These are phyloP conservation scores for Selene dorsalis DNA, from an alignment of 2,797 vertebrate species.

Conservation along the genomic window DNA sequence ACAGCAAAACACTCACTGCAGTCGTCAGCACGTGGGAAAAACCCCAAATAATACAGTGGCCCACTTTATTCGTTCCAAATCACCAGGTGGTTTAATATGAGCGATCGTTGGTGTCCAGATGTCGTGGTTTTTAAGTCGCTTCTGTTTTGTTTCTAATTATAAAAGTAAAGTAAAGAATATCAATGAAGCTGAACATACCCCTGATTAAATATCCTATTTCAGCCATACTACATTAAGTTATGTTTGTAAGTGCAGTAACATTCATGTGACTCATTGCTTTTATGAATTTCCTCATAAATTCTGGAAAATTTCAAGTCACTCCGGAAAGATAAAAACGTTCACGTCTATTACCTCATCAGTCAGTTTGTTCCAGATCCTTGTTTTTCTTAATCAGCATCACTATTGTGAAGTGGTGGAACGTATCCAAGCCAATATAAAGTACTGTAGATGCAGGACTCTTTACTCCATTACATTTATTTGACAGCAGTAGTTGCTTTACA, in stretches of 20 bases:
- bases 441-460: not conserved
- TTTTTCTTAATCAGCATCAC: not conserved
- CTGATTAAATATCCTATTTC: too few species aligned
- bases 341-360: too few species aligned
- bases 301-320: too few species aligned
- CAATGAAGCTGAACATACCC: not conserved
- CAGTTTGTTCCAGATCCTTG: not conserved
- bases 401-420: not conserved
- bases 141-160: constrained; percentile 16
- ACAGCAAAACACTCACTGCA: constrained; percentile 37
- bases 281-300: not conserved
- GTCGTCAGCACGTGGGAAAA: constrained; percentile 55
- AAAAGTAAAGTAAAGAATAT: not conserved
- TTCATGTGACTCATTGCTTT: too few species aligned
- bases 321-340: constrained; percentile 2
- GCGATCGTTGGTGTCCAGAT: constrained; percentile 19
- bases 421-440: not conserved
- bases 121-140: not conserved
- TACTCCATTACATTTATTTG: not conserved
- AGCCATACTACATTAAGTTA: not conserved
- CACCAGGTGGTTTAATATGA: constrained; percentile 44
- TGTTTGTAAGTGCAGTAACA: too few species aligned
- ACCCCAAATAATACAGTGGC: constrained; percentile 43
- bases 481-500: not conserved
- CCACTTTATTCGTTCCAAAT: constrained; percentile 39